A percentile compares a stretch with the other conserved stretches of the same genome.
Conservation (phyloP, 2,113 vertebrate genomes). For the Equus quagga region DNA sequence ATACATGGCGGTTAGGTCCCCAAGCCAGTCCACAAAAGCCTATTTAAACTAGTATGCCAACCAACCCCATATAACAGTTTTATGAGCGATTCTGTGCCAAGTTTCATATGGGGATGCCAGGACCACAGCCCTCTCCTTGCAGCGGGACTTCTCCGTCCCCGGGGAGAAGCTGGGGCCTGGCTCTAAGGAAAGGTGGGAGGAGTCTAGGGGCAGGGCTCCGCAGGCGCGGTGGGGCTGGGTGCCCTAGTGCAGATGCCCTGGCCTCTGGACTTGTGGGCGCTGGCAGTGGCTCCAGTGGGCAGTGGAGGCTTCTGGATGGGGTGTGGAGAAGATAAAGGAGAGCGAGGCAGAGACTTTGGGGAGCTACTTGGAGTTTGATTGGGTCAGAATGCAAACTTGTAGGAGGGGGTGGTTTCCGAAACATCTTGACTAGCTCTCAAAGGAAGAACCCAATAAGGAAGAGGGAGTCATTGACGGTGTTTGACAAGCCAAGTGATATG, state of each 20-base stretch:
- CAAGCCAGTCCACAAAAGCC: slow-evolving; percentile 32
- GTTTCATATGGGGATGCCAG: not conserved
- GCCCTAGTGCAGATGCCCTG: not conserved
- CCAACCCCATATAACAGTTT: not conserved
- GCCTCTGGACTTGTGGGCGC: not conserved
- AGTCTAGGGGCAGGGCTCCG: not conserved
- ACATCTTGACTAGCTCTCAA: not conserved
- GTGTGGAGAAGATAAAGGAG: not conserved
- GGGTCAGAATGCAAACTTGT: not conserved
- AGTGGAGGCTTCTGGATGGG: not conserved
- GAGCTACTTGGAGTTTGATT: not conserved
- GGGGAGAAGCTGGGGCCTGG: not conserved
- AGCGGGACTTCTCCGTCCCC: not conserved
- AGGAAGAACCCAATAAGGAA: not conserved
- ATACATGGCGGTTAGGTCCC: not conserved
- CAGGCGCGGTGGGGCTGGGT: not conserved
- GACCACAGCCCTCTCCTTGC: not conserved
- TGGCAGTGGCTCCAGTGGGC: not conserved
- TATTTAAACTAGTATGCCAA: not conserved
- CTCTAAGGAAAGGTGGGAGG: not conserved
- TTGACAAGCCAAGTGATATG: not conserved
- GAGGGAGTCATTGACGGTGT: not conserved
- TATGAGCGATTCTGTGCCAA: not conserved
- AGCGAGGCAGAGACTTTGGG: not conserved
- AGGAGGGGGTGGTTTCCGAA: not conserved